Evolutionary conservation across 64 coral and sea anemone species (phyloP).

Genomic region (Trachythela sp.): DNA sequence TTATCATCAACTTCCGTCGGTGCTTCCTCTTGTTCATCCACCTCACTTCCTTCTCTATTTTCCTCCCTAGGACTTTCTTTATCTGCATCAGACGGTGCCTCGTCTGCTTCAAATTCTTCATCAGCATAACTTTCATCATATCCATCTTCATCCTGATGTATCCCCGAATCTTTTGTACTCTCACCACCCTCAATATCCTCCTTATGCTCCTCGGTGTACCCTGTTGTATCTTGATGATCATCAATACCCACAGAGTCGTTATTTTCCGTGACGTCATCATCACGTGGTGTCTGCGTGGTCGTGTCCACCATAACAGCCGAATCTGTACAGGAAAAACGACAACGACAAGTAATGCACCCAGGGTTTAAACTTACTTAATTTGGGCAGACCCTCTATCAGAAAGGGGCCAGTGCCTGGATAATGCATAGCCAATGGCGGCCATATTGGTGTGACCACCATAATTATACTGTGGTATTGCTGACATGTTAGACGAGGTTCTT

Average conservation of each 20-base stretch:
- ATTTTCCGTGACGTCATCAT: neutral
- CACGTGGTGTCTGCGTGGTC: constrained; percentile 72
- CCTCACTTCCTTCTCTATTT: constrained; percentile 21
- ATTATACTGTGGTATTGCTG: no score
- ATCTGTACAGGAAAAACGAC: constrained; percentile 28
- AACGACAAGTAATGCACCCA: no score
- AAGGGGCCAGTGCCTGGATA: no score
- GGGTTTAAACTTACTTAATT: no score
- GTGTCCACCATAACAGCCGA: constrained; percentile 48
- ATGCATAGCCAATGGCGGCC: no score
- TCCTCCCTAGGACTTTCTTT: constrained; percentile 36
- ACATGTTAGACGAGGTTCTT: no score
- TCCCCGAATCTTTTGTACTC: neutral
- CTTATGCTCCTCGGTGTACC: neutral
- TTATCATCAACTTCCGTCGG: neutral
- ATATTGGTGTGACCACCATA: no score
- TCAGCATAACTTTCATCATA: constrained; percentile 63
- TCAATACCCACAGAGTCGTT: neutral
- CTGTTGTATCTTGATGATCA: constrained; percentile 5
- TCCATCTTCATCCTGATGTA: neutral
- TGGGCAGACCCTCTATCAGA: no score
- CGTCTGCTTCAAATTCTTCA: constrained; percentile 58
- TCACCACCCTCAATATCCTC: constrained; percentile 25
- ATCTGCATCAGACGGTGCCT: neutral
- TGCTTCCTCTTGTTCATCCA: neutral